Conservation (phyloP, 2,113 vertebrate species). For the Verasper variegatus region DNA sequence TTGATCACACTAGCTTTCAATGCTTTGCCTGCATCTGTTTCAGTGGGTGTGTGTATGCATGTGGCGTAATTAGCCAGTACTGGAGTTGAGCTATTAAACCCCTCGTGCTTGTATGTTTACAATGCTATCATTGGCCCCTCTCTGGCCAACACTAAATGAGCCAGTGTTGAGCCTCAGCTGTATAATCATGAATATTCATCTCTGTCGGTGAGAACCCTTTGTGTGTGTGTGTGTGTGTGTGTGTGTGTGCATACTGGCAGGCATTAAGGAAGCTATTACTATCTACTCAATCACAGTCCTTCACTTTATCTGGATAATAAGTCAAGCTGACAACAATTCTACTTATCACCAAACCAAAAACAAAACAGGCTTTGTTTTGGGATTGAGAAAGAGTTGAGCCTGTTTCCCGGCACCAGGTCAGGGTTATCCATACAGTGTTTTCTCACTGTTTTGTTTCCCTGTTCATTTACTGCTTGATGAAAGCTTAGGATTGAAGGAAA, state of each 20-base stretch:
- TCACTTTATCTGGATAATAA: constrained; percentile 69
- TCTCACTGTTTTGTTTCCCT: neutral
- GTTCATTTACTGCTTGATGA: constrained; percentile 23
- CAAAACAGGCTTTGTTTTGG: constrained; percentile 49
- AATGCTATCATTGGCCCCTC: constrained; percentile 68
- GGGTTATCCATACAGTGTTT: constrained; percentile 22
- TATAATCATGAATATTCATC: constrained; percentile 80
- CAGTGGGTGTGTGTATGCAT: neutral
- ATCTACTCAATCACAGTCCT: constrained; percentile 62
- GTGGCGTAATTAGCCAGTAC: constrained; percentile 63
- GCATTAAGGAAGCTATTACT: constrained; percentile 68
- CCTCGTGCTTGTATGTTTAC: constrained; percentile 68
- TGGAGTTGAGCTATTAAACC: constrained; percentile 71
- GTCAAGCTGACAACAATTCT: constrained; percentile 65
- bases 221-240: constrained; percentile 32
- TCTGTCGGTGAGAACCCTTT: constrained; percentile 53
- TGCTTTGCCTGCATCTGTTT: constrained; percentile 35
- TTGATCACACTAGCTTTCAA: constrained; percentile 46
- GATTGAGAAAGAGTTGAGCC: constrained; percentile 7
- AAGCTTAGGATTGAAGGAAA: constrained; percentile 2
- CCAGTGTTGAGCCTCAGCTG: constrained; percentile 70
- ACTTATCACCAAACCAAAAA: constrained; percentile 42
- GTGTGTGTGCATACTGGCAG: constrained; percentile 43
- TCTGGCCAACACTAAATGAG: constrained; percentile 66
- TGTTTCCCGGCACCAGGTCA: constrained; percentile 1